Conservation (phyloP, 1,140 invertebrate species). For the Leptonema lineaticorne region DNA sequence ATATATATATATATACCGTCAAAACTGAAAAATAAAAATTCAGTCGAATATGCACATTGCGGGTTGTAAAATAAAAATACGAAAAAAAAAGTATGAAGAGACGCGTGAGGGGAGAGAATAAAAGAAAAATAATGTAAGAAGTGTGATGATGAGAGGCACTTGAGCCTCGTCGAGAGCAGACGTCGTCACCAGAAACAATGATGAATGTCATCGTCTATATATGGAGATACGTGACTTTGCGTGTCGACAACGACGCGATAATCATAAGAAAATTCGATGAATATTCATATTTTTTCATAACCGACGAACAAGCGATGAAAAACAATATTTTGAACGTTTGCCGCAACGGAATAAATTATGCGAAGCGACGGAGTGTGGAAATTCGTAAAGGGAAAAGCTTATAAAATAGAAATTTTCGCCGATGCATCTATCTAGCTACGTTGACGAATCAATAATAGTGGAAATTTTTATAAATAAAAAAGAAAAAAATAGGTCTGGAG, state of each 20-base stretch:
- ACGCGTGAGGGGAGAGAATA: not conserved
- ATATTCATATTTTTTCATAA: slow-evolving; percentile 7
- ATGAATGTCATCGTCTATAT: slow-evolving; percentile 11
- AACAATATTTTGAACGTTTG: not conserved
- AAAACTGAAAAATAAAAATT: too few relatives aligned
- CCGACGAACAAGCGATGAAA: not conserved
- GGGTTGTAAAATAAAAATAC: not conserved
- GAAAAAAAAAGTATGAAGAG: too few relatives aligned
- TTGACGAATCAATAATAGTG: too few relatives aligned
- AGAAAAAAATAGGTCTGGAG: too few relatives aligned
- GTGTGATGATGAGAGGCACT: not conserved
- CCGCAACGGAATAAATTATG: not conserved
- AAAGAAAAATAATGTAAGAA: not conserved
- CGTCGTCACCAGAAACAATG: not conserved
- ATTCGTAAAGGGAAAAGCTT: not conserved
- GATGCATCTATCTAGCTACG: too few relatives aligned
- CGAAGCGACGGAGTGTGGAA: not conserved
- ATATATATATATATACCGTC: too few relatives aligned
- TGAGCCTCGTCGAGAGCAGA: not conserved
- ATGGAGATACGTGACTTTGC: not conserved
- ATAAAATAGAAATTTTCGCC: too few relatives aligned
- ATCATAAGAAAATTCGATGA: slow-evolving; percentile 11
- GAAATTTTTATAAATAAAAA: too few relatives aligned
- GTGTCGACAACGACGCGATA: not conserved
- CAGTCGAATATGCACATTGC: too few relatives aligned